Base-by-base conservation (phyloP, 2,888 invertebrate species). In the Marasmarcha lunaedactyla region DNA sequence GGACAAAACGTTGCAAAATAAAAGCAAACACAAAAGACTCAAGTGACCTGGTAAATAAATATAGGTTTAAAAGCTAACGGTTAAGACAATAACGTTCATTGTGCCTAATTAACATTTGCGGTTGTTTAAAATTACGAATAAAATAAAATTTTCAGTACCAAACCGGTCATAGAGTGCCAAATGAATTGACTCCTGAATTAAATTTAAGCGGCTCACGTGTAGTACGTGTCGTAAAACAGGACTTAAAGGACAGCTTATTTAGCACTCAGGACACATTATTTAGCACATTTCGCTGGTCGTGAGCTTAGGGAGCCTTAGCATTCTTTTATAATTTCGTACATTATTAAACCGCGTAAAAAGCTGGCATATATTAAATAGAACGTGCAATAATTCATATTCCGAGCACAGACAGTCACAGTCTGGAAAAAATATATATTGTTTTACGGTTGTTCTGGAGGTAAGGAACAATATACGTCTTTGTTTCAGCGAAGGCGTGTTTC, bases 151-250 rank as follows among this genome's bases (percentile, higher is more conserved):
- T 30, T 3, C 3, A 30, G 6, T 3, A n/a, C 4, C 2, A n/a
- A 30, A n/a, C 30, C 3, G n/a, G 6, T 11, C 30, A 11, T 30
- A 30, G 46, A 43, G 45, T 45, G 44, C 44, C 50, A 55, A 57
- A 55, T 54, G 54, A 57, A 56, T 46, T 39, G 45, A 46, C 40
- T 42, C 49, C 50, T 47, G 53, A 63, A 65, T 62, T 59, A 60
- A 64, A 66, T 68, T 59, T 59, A 68, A 63, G 57, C 69, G 52
- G 54, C 64, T 64, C 67, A 71, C 71, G 72, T 71, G 55, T 57
- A 55, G 57, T 59, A 49, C 60, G 54, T 50, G 57, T 66, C 70
- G 68, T 72, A 61, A 68, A 69, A 65, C 62, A 60, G 57, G 59
- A 60, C 60, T 60, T 63, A 59, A 65, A 69, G 66, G 67, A 67